Base-by-base conservation (phyloP, 1,140 invertebrate species). In the Tribolium madens region DNA sequence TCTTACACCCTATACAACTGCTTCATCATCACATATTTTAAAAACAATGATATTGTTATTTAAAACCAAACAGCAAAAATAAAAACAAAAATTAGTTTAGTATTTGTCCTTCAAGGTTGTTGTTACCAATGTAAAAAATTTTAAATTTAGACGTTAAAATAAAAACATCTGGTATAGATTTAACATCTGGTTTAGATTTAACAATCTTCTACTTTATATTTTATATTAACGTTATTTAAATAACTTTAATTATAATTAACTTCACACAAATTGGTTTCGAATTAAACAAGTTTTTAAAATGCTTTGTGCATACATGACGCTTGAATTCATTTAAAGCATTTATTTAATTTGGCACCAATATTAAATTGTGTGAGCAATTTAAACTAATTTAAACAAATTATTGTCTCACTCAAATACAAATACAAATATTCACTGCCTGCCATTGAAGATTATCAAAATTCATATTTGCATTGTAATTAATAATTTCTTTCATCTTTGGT, bases 401-500 rank as follows among this genome's bases (percentile, higher is more conserved):
- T 52, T 17, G 14, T 1, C 14, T 15, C 50, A 9, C 2, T 1
- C 50, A 2, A 52, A 0, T 15, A 3, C 13, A 26, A 36, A 42
- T 42, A 7, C 36, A 42, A 42, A n/a, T 42, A 42, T 10, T 42
- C 7, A 42, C n/a, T 10, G 36, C 36, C 36, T 42, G 36, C n/a
- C 36, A 42, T 42, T 64, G 5, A 13, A 33, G 5, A 64, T 64
- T 64, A 36, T 12, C 57, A 64, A 33, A 64, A 64, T 64, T 33
- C 26, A 9, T 64, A 36, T 64, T 64, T 64, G 14, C 57, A 36
- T 42, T 33, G 21, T 33, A 64, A 64, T 64, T 64, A 64, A 36
- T 4, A 64, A 64, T 64, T 57, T 64, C 57, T 64, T 64, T 64
- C 57, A 64, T 33, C 21, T 33, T 26, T 9, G 57, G 21, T 64